These are phyloP conservation scores for Poeciliopsis paucimaculata DNA, from an alignment of 2,797 vertebrate genomes.

Conservation along the genomic window DNA sequence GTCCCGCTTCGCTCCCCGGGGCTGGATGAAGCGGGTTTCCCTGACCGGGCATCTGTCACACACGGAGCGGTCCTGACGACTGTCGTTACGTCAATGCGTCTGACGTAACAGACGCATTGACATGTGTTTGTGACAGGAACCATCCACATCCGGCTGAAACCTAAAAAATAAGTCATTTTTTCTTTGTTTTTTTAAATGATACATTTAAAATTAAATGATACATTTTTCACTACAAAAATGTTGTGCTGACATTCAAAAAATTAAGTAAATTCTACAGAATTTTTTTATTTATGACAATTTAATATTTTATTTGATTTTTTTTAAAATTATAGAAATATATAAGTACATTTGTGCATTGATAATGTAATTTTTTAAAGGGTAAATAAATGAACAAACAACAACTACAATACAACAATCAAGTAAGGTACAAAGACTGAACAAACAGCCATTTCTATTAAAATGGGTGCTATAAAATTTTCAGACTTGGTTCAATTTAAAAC, in stretches of 20 bases:
- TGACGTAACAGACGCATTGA: too few species aligned
- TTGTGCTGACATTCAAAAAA: too few species aligned
- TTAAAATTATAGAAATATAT: neutral
- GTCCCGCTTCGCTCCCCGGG: neutral
- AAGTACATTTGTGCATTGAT: too few species aligned
- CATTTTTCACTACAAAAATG: neutral
- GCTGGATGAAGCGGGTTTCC: slow-evolving; percentile 21
- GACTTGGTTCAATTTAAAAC: too few species aligned
- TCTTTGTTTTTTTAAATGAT: neutral
- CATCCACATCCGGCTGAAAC: neutral
- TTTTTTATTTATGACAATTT: neutral
- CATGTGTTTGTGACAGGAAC: too few species aligned
- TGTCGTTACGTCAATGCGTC: slow-evolving; percentile 27
- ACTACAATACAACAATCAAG: too few species aligned
- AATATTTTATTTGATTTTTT: neutral
- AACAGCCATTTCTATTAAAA: too few species aligned
- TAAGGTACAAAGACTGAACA: too few species aligned
- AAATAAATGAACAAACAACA: too few species aligned
- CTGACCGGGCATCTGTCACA: slow-evolving; percentile 59
- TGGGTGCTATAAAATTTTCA: too few species aligned
- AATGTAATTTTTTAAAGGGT: too few species aligned
- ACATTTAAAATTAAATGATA: neutral
- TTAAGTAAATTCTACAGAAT: too few species aligned
- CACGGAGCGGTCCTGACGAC: slow-evolving; percentile 18
- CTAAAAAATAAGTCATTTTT: slow-evolving; percentile 9